Evolutionary conservation across 2,888 invertebrate species (phyloP).

Genomic region (Tuberolachnus salignus): DNA sequence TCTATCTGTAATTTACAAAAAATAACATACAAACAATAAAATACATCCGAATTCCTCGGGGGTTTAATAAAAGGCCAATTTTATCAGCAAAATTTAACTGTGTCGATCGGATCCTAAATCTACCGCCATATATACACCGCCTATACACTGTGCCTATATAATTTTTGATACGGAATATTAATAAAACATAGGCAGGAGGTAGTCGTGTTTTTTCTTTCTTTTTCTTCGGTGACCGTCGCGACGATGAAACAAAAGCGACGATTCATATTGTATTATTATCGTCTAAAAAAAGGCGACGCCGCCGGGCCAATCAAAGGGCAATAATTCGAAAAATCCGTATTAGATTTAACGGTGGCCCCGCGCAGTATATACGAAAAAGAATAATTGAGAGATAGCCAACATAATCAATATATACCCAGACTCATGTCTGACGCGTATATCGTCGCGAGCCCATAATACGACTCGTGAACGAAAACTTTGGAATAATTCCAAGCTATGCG

Average conservation of each 20-base stretch:
- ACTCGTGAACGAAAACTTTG: constrained; percentile 31
- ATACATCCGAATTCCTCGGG: too few species aligned
- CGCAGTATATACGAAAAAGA: constrained; percentile 14
- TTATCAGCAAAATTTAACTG: too few species aligned
- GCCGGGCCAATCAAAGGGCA: constrained; percentile 19
- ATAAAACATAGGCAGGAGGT: too few species aligned
- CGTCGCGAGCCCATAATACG: neutral
- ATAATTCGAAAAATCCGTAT: constrained; percentile 34
- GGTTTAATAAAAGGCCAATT: too few species aligned
- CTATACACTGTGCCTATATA: too few species aligned
- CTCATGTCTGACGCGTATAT: constrained; percentile 19
- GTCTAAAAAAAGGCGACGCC: neutral
- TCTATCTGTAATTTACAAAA: too few species aligned
- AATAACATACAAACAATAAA: too few species aligned
- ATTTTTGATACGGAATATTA: too few species aligned
- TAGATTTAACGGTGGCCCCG: constrained; percentile 3
- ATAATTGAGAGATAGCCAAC: constrained; percentile 45
- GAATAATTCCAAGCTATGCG: constrained; percentile 45
- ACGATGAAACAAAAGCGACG: constrained; percentile 3
- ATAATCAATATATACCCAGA: constrained; percentile 23
- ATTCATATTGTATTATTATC: constrained; percentile 2
- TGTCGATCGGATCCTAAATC: too few species aligned
- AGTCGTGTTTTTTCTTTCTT: too few species aligned
- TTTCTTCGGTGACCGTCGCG: too few species aligned
- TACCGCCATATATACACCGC: too few species aligned